Percentiles rank a stretch among this genome's conserved stretches.
phyloP scores from a whole-genome alignment of 2,797 vertebrate species.

The Pipistrellus kuhlii region DNA sequence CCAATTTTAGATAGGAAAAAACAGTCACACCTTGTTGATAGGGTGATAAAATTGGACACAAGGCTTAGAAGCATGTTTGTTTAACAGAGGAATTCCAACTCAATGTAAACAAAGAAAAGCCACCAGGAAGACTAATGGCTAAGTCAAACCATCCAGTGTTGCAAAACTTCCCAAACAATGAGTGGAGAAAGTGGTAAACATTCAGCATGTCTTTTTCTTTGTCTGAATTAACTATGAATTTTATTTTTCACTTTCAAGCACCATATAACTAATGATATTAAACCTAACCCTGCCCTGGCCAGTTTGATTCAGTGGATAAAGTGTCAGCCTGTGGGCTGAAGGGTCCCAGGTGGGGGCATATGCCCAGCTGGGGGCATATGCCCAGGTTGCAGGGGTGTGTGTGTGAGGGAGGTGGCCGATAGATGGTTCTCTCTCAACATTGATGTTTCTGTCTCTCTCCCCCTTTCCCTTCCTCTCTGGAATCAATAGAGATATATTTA shows the following conservation, averaged over 20 bases:
- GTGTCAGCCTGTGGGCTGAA: no score
- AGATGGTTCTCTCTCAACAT: no score
- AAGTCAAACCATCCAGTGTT: background rate
- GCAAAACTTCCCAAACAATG: slow-evolving; percentile 3
- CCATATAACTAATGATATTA: background rate
- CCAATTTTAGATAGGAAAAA: background rate
- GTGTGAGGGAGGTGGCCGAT: no score
- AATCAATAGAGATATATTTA: no score
- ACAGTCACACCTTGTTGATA: background rate
- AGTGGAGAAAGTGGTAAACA: background rate
- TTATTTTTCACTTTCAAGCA: background rate
- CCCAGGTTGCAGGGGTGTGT: no score
- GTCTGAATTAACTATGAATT: background rate
- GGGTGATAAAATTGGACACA: background rate
- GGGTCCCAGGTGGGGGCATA: no score
- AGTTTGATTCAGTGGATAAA: no score
- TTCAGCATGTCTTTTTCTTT: background rate
- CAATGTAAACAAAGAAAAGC: slow-evolving; percentile 14
- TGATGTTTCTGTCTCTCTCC: no score
- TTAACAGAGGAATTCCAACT: background rate
- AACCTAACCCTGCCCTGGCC: background rate
- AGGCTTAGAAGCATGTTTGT: background rate
- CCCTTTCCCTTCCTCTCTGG: no score
- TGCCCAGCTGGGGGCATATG: no score
- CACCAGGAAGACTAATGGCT: background rate